Evolutionary conservation across 2,797 vertebrate genomes (phyloP).

Genomic region (Enteromius treurensis): DNA sequence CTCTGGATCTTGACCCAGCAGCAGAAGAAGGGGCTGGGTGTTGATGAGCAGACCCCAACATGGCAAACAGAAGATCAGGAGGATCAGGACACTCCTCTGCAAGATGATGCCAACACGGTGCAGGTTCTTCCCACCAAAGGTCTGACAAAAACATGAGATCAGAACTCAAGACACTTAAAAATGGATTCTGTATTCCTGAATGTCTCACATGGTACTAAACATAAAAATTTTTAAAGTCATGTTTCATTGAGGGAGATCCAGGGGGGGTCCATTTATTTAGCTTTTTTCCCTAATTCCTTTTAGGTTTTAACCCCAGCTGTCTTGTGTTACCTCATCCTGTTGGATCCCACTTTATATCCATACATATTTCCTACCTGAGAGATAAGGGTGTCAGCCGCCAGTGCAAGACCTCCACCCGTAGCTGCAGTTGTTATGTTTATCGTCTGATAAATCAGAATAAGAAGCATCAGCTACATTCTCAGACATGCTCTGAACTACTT

Average conservation of each 20-base stretch:
- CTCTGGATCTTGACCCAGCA: slow-evolving; percentile 80
- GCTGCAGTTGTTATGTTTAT: slow-evolving; percentile 86
- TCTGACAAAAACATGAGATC: slow-evolving; percentile 74
- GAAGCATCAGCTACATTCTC: slow-evolving; percentile 30
- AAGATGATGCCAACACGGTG: slow-evolving; percentile 87
- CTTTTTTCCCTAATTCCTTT: not conserved
- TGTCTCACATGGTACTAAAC: not conserved
- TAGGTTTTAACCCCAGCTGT: not conserved
- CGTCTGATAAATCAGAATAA: slow-evolving; percentile 72
- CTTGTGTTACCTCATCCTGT: not conserved
- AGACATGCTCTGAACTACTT: slow-evolving; percentile 11
- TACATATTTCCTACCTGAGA: slow-evolving; percentile 77
- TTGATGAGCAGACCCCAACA: slow-evolving; percentile 93
- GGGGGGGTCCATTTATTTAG: not conserved
- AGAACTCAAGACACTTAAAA: slow-evolving; percentile 14
- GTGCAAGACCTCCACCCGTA: slow-evolving; percentile 82
- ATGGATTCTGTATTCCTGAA: not conserved
- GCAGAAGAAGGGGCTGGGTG: slow-evolving; percentile 79
- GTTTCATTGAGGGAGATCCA: not conserved
- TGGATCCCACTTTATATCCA: not conserved
- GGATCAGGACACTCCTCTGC: slow-evolving; percentile 82
- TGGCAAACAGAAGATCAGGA: slow-evolving; percentile 89
- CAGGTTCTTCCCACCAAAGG: slow-evolving; percentile 86
- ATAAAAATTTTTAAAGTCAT: too few species aligned
- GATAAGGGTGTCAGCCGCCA: slow-evolving; percentile 88